Base-by-base conservation (phyloP, 2,797 vertebrate genomes). In the Denticeps clupeoides region DNA sequence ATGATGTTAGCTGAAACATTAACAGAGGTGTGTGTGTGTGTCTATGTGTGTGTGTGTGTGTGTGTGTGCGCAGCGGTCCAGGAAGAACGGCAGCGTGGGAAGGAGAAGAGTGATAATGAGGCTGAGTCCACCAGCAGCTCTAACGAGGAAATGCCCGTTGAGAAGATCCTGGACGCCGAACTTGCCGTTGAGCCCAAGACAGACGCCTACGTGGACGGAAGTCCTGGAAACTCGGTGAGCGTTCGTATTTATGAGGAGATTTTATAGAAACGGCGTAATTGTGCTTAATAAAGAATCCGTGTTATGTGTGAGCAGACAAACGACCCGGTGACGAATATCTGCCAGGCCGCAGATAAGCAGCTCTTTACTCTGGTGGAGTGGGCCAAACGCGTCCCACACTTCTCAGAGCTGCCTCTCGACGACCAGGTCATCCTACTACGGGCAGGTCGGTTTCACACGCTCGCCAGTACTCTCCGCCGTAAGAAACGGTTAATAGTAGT, bases 271-370 rank as follows among this genome's bases (percentile, higher is more conserved):
- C n/a, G n/a, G n/a, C n/a, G n/a, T n/a, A n/a, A n/a, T n/a, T n/a
- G n/a, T n/a, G n/a, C n/a, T n/a, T n/a, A n/a, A n/a, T n/a, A n/a
- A n/a, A n/a, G n/a, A n/a, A n/a, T n/a, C n/a, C n/a, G n/a, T n/a
- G n/a, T n/a, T 38, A 35, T 38, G 18, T 11, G 16, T 37, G 11
- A 56, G n/a, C 48, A 98, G 91, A 92, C 87, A 3, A 96, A 91
- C 0, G 92, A 98, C 71, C 93, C 93, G 0, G 92, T 98, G 64
- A 97, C 92, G 57, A 98, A 98, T 58, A 98, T 98, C 66, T 98
- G 93, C 71, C 93, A 98, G 0, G 88, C 88, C 0, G 88, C 88
- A 0, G 88, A 90, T 55, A 90, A 90, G 59, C 88, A 90, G 71
- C 84, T 90, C 11, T 90, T 90, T 63, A 90, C 87, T 0, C 71